Evolutionary conservation across 1,140 invertebrate genomes (phyloP).

Genomic region (Polypedilum vanderplanki): DNA sequence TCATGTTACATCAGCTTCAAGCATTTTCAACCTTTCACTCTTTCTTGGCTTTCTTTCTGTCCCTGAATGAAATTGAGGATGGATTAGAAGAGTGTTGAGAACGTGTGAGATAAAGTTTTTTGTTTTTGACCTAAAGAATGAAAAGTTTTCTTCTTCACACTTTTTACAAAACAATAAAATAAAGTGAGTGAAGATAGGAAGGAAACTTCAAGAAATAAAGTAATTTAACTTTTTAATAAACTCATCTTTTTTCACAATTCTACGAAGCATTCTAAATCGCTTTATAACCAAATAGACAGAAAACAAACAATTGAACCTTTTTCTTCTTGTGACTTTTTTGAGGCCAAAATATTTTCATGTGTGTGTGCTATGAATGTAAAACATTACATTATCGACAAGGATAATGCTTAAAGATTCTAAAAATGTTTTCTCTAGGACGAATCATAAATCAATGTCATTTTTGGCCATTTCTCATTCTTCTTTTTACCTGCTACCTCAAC

Average conservation of each 20-base stretch:
- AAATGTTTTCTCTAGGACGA: slow-evolving; percentile 17
- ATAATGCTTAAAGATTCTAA: neutral
- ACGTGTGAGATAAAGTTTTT: neutral
- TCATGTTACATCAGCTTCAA: neutral
- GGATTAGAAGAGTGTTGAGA: no score
- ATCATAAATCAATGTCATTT: slow-evolving; percentile 19
- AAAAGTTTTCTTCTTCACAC: neutral
- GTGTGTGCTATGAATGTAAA: neutral
- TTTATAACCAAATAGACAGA: neutral
- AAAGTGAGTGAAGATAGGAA: no score
- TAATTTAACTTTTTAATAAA: slow-evolving; percentile 10
- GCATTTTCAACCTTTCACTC: no score
- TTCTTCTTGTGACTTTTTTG: neutral
- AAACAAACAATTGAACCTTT: slow-evolving; percentile 10
- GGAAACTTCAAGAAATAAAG: slow-evolving; percentile 5
- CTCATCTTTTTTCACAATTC: neutral
- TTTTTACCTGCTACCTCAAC: neutral
- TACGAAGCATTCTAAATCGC: neutral
- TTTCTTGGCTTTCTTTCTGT: no score
- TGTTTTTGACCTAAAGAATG: neutral
- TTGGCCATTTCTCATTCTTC: neutral
- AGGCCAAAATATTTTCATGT: neutral
- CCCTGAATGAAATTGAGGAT: no score
- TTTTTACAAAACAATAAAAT: no score
- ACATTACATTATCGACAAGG: neutral